Evolutionary conservation across 1,140 invertebrate species (phyloP).

Genomic region (Tigriopus japonicus): DNA sequence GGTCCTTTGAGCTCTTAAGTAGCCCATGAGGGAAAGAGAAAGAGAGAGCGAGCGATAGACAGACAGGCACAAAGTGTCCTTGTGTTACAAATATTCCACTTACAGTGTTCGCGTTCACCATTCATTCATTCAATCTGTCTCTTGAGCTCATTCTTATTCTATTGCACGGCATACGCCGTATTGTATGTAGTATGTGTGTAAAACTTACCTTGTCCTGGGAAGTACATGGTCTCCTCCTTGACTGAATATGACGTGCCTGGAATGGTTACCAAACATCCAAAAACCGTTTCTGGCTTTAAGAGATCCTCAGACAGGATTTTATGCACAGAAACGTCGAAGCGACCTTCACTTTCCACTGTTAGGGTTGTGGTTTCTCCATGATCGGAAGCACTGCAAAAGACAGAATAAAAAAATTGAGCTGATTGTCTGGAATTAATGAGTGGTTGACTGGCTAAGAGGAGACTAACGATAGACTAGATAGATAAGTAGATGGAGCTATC

Average conservation of each 20-base stretch:
- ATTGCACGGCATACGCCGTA: no score
- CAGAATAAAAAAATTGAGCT: no score
- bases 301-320: conserved; percentile 14
- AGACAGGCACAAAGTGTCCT: no score
- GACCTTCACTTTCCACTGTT: conserved; percentile 5
- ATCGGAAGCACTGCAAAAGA: neutral
- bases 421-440: neutral
- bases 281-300: conserved; percentile 16
- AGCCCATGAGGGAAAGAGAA: no score
- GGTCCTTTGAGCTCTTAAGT: no score
- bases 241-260: conserved; percentile 15
- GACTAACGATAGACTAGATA: no score
- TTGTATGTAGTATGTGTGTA: neutral
- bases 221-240: conserved; percentile 16
- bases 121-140: no score
- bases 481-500: no score
- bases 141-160: no score
- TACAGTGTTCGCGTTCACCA: no score
- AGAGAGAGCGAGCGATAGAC: no score
- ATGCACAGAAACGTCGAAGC: conserved; percentile 10
- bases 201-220: conserved; percentile 8
- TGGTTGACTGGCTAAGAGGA: neutral
- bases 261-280: conserved; percentile 16
- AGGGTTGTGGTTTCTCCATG: conserved; percentile 9
- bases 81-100: no score